phyloP scores from a whole-genome alignment of 2,888 invertebrate genomes.

The Pterobdella sp. region DNA sequence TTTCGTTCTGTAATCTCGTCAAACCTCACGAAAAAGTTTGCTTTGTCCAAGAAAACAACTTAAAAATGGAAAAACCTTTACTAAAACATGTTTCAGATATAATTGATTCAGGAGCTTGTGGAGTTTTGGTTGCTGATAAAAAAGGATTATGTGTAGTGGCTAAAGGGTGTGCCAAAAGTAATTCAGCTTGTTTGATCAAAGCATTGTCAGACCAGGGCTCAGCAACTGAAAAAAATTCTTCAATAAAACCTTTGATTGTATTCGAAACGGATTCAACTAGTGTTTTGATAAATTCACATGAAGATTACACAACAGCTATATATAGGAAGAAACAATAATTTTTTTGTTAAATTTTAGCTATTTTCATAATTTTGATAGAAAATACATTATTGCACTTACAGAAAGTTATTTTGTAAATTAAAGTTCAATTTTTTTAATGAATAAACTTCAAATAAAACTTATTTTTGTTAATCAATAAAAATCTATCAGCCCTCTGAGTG shows the following conservation, averaged over 20 bases:
- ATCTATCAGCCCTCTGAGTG: too few relatives aligned
- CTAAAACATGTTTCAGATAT: background rate
- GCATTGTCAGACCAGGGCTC: background rate
- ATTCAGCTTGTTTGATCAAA: background rate
- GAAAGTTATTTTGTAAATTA: background rate
- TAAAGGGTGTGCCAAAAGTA: background rate
- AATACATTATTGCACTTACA: background rate
- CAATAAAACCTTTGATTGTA: background rate
- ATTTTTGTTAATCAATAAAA: too few relatives aligned
- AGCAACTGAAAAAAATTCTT: background rate
- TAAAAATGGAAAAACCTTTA: slow-evolving; percentile 8
- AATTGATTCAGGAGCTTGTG: background rate
- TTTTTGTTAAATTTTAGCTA: slow-evolving; percentile 1
- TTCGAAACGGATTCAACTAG: slow-evolving; percentile 8
- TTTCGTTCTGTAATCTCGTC: background rate
- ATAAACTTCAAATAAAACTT: too few relatives aligned
- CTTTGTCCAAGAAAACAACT: too few relatives aligned
- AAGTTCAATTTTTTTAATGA: background rate
- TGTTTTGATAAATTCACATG: background rate
- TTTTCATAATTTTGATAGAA: background rate
- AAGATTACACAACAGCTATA: slow-evolving; percentile 1
- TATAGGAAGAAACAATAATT: slow-evolving; percentile 1
- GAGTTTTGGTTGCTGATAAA: background rate
- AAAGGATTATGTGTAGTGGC: background rate
- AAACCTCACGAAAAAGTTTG: too few relatives aligned